These are phyloP conservation scores for Oxygymnocypris stewartii DNA, from an alignment of 2,113 vertebrate genomes.

Conservation along the genomic window DNA sequence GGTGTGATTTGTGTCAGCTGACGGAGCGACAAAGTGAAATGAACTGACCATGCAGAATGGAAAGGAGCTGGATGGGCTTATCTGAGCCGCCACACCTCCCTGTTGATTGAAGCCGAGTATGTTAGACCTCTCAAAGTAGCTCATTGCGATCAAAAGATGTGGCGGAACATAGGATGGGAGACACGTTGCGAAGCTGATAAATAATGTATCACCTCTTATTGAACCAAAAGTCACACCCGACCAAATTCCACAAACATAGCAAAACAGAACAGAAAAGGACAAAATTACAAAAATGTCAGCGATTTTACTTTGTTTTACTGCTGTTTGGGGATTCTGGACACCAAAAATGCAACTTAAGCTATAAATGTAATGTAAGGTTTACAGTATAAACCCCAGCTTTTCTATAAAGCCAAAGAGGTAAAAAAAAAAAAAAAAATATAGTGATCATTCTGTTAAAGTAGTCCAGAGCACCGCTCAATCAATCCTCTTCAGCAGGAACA, in stretches of 20 bases:
- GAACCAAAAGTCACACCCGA: slow-evolving; percentile 7
- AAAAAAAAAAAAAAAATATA: not conserved
- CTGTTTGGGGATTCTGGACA: slow-evolving; percentile 18
- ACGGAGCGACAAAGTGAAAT: slow-evolving; percentile 29
- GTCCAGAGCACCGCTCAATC: slow-evolving; percentile 19
- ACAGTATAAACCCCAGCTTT: slow-evolving; percentile 20
- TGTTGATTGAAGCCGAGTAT: slow-evolving; percentile 19
- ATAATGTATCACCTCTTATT: not conserved
- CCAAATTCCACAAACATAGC: not conserved
- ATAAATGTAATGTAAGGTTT: slow-evolving; percentile 47
- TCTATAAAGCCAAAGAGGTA: slow-evolving; percentile 18
- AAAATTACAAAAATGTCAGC: slow-evolving; percentile 40
- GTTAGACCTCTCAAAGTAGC: slow-evolving; percentile 28
- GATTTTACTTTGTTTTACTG: slow-evolving; percentile 12
- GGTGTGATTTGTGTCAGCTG: slow-evolving; percentile 52
- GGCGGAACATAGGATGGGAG: not conserved
- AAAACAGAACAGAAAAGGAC: not conserved
- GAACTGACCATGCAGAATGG: slow-evolving; percentile 28
- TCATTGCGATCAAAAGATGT: slow-evolving; percentile 41
- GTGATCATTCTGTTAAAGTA: slow-evolving; percentile 25
- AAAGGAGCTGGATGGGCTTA: slow-evolving; percentile 39
- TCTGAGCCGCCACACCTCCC: slow-evolving; percentile 46
- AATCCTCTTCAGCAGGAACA: slow-evolving; percentile 7
- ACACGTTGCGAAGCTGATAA: not conserved
- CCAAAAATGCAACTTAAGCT: slow-evolving; percentile 51